Base-by-base conservation (phyloP, 2,113 vertebrate genomes). In the Chrysemys picta region DNA sequence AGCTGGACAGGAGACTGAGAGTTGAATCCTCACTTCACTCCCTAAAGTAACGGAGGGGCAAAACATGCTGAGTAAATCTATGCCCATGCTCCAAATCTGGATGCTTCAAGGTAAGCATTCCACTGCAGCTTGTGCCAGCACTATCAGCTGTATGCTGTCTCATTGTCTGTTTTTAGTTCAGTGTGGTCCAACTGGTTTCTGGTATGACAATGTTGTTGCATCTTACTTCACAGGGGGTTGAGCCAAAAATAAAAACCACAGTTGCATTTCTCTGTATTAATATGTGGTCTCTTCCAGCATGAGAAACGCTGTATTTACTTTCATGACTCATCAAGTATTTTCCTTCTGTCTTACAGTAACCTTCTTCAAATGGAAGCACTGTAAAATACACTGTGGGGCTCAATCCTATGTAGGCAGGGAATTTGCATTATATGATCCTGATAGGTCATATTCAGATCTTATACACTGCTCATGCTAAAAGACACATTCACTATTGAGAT, bases 121-220 rank as follows among this genome's bases (percentile, higher is more conserved):
- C 17, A 0, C 47, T 72, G 81, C 1, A 1, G 78, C 1, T 0
- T 11, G 4, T 22, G 62, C 65, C 93, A 83, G 82, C 42, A 16
- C 8, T 4, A 35, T 65, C 69, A 78, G 65, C 69, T n/a, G 2
- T 10, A 17, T 35, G 56, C 38, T 85, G 57, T 38, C 89, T 91
- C 11, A 19, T n/a, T 65, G 29, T 24, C 91, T 97, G 96, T 95
- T 97, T 98, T 96, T 88, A 96, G 94, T 87, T 89, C 91, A 88
- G 82, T 86, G 89, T 80, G 86, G 89, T 96, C 90, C 93, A 49
- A 91, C 91, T 90, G 47, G 84, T 96, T 97, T 89, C 97, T 92
- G 82, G 56, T 92, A 95, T 2, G 0, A 94, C 57, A 85, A 11
- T 0, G 2, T 24, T 88, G 52, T 80, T 95, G 82, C 92, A 93